Base-by-base conservation (phyloP, 2,113 vertebrate genomes). In the Sylvilagus bachmani region DNA sequence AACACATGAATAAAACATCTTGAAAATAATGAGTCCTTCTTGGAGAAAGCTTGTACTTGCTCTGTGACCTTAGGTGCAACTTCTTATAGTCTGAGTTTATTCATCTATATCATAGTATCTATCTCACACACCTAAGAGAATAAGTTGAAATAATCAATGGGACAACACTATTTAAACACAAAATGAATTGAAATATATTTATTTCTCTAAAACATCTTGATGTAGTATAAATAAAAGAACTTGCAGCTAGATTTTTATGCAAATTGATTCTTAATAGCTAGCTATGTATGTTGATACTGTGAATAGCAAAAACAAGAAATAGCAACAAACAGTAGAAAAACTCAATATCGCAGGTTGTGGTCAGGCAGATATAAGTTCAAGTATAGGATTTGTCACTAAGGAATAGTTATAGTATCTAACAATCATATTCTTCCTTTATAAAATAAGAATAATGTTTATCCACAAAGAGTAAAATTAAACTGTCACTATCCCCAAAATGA, bases 361-460 rank as follows among this genome's bases (percentile, higher is more conserved):
- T 74, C 75, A 86, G n/a, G 53, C 5, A 69, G 51, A 49, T 29
- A 31, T 2, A 83, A 7, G 1, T 74, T 74, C 33, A 80, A 74
- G 10, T 24, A 31, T 25, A 55, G 44, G 22, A 5, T 81, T 38
- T 38, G 69, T 8, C 77, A 53, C 19, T 33, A 67, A 44, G 24
- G 74, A 38, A n/a, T 16, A 19, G 22, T 13, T 74, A n/a, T 67
- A 44, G 44, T 44, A 44, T 69, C 9, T 64, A 64, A 73, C 29
- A 53, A 17, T 90, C 10, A 11, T 16, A 51, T 49, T 90, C 21
- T 7, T 82, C 70, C 70, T 55, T 73, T 61, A 27, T 33, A 79
- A 94, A 86, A 85, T 67, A 86, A 96, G 27, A 82, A 55, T 31
- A 53, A 70, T n/a, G 1, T 51, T 90, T 90, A n/a, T n/a, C 38